These are phyloP conservation scores for Minunthozetes semirufus DNA, from an alignment of 2,888 invertebrate species.

Conservation along the genomic window DNA sequence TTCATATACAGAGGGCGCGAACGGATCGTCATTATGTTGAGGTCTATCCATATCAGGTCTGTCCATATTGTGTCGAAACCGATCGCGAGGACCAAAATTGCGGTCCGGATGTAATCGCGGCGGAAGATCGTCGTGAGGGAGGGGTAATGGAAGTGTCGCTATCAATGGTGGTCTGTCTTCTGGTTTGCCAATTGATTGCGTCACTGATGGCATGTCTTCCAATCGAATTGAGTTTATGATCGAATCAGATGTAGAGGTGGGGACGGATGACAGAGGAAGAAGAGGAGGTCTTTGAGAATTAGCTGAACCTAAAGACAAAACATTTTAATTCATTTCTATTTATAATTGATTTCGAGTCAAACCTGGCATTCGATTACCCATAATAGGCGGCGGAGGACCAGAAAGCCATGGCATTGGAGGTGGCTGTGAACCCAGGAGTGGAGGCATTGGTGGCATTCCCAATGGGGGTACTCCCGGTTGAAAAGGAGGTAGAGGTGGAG, in stretches of 20 bases:
- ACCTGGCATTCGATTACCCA: constrained; percentile 20
- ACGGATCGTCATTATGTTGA: constrained; percentile 31
- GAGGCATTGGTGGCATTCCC: constrained; percentile 25
- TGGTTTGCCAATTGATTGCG: background rate
- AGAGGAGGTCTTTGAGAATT: constrained; percentile 7
- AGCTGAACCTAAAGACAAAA: background rate
- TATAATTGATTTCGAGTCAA: background rate
- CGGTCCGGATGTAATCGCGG: background rate
- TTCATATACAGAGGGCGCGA: constrained; percentile 33
- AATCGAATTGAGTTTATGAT: background rate
- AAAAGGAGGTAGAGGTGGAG: constrained; percentile 24
- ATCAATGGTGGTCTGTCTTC: background rate
- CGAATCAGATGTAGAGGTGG: background rate
- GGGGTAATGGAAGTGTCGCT: constrained; percentile 6
- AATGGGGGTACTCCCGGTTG: background rate
- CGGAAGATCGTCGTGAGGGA: constrained; percentile 10
- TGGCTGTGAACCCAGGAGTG: constrained; percentile 3
- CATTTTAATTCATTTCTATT: background rate
- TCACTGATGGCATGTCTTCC: background rate
- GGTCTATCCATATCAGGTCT: constrained; percentile 17
- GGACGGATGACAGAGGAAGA: background rate
- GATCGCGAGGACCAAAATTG: background rate
- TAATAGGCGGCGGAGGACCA: constrained; percentile 24
- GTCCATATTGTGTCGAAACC: constrained; percentile 17
- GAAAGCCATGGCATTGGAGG: constrained; percentile 28